phyloP scores from a whole-genome alignment of 2,113 vertebrate genomes.

The Gobiocypris rarus region DNA sequence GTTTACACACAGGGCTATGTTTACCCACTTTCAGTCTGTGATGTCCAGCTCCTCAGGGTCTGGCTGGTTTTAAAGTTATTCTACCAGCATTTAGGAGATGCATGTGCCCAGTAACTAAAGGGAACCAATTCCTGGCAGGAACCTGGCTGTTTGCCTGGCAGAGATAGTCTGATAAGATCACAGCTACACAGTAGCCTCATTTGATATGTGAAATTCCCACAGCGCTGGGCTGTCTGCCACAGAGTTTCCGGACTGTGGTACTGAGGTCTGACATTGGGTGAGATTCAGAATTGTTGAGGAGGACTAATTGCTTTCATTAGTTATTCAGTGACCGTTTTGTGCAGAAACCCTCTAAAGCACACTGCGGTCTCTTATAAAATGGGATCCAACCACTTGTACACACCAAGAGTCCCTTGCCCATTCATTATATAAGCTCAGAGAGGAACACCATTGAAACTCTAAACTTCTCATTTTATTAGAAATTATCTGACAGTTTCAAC shows the following conservation, averaged over 20 bases:
- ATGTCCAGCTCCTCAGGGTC: slow-evolving; percentile 28
- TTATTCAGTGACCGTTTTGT: slow-evolving; percentile 42
- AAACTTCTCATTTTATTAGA: not conserved
- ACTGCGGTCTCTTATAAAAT: slow-evolving; percentile 35
- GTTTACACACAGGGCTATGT: not conserved
- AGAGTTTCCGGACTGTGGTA: not conserved
- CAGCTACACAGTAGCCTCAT: not conserved
- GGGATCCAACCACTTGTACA: slow-evolving; percentile 29
- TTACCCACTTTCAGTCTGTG: not conserved
- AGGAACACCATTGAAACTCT: not conserved
- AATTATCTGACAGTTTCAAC: not conserved
- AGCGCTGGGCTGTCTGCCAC: not conserved
- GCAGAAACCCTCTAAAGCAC: slow-evolving; percentile 12
- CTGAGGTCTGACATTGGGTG: not conserved
- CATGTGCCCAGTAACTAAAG: slow-evolving; percentile 6
- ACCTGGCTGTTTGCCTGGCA: slow-evolving; percentile 26
- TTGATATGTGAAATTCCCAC: slow-evolving; percentile 4
- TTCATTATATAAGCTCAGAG: slow-evolving; percentile 31
- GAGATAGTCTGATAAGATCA: not conserved
- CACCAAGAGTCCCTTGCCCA: slow-evolving; percentile 1
- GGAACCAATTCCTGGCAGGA: not conserved
- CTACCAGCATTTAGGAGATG: not conserved
- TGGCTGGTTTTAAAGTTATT: slow-evolving; percentile 7
- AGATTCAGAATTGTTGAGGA: slow-evolving; percentile 22
- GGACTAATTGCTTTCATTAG: slow-evolving; percentile 34